phyloP scores from a whole-genome alignment of 1,140 invertebrate genomes.

The Bombus confusus region DNA sequence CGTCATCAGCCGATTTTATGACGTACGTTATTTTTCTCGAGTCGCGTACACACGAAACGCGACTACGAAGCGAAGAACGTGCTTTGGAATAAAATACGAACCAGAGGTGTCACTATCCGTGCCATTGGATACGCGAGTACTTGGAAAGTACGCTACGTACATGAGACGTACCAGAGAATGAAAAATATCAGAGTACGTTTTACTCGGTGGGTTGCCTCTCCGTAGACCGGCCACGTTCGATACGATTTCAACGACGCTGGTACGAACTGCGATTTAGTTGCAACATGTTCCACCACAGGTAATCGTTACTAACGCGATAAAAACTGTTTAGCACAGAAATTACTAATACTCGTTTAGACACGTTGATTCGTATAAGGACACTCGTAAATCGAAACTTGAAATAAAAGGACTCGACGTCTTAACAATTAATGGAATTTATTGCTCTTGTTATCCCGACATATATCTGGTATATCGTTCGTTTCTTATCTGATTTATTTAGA shows the following conservation, averaged over 20 bases:
- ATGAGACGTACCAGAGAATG: not conserved
- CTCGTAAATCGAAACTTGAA: not conserved
- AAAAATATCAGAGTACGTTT: too few species aligned
- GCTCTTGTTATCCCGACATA: too few species aligned
- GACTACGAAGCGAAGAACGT: not conserved
- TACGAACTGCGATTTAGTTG: too few species aligned
- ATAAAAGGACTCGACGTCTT: not conserved
- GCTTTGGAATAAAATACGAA: not conserved
- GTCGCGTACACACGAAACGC: not conserved
- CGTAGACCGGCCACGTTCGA: too few species aligned
- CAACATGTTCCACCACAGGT: too few species aligned
- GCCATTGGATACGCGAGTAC: not conserved
- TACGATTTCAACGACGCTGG: too few species aligned
- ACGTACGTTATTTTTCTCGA: not conserved
- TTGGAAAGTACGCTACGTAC: not conserved
- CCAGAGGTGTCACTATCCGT: not conserved
- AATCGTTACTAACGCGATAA: too few species aligned
- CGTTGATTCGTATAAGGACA: too few species aligned
- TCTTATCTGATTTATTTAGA: not conserved
- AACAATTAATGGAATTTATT: too few species aligned
- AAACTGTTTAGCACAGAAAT: too few species aligned
- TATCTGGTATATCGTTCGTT: not conserved
- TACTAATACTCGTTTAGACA: too few species aligned
- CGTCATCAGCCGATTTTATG: not conserved
- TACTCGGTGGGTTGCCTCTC: too few species aligned